These are phyloP conservation scores for Schizotus pectinicornis DNA, from an alignment of 2,888 invertebrate species.

Conservation along the genomic window DNA sequence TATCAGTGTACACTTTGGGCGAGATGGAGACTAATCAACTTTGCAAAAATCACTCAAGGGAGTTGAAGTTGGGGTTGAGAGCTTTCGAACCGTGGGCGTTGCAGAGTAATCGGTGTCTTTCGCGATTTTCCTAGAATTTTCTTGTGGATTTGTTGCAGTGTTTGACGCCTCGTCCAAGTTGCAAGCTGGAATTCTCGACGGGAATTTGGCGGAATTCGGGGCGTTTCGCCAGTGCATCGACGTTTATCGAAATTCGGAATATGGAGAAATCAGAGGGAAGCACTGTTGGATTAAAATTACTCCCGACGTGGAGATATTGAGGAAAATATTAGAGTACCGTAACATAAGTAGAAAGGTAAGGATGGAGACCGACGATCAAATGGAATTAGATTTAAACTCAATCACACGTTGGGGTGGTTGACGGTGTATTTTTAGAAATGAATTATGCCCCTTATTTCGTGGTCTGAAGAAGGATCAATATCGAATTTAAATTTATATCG, in stretches of 20 bases:
- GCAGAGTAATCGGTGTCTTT: constrained; percentile 40
- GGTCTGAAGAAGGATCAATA: neutral
- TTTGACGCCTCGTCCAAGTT: constrained; percentile 60
- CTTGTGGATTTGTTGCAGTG: constrained; percentile 52
- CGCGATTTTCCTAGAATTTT: constrained; percentile 2
- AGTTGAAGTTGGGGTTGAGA: constrained; percentile 41
- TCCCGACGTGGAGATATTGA: constrained; percentile 36
- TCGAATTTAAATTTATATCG: neutral
- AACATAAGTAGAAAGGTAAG: constrained; percentile 42
- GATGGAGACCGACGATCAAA: neutral
- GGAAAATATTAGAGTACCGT: constrained; percentile 40
- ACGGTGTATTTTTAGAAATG: no score
- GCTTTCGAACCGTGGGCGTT: constrained; percentile 51
- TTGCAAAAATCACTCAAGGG: constrained; percentile 46
- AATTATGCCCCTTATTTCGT: neutral
- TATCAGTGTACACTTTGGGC: constrained; percentile 42
- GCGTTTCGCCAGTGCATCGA: constrained; percentile 58
- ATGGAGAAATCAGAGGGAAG: constrained; percentile 52
- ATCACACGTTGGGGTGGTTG: neutral
- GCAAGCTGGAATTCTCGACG: constrained; percentile 57
- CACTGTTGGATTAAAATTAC: constrained; percentile 51
- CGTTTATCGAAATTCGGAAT: constrained; percentile 35
- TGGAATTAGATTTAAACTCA: neutral
- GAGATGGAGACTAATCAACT: constrained; percentile 33
- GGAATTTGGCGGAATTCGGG: constrained; percentile 58